These are phyloP conservation scores for Synergus gifuensis DNA, from an alignment of 2,888 invertebrate genomes.

Conservation along the genomic window DNA sequence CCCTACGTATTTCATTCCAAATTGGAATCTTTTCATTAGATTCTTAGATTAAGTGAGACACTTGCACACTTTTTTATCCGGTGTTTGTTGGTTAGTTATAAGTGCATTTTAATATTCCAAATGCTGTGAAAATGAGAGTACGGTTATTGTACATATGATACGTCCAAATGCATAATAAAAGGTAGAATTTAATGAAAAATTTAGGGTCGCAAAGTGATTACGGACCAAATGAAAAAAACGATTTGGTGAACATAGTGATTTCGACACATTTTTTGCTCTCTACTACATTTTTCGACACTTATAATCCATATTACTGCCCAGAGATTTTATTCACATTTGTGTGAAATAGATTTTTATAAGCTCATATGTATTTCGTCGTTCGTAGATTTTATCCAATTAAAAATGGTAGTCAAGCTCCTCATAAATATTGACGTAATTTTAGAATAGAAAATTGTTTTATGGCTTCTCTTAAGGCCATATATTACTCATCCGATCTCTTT, in stretches of 20 bases:
- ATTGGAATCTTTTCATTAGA: background rate
- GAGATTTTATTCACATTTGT: background rate
- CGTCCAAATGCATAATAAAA: conserved; percentile 50
- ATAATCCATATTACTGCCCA: background rate
- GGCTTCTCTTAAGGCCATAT: background rate
- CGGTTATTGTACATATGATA: conserved; percentile 50
- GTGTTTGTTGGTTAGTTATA: conserved; percentile 30
- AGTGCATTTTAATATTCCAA: conserved; percentile 32
- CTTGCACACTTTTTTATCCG: background rate
- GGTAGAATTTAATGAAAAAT: conserved; percentile 41
- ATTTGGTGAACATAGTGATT: conserved; percentile 17
- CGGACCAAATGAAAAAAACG: conserved; percentile 40
- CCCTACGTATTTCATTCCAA: background rate
- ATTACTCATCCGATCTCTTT: no score
- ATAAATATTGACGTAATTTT: background rate
- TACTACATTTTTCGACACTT: background rate
- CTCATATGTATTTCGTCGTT: background rate
- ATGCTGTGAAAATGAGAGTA: conserved; percentile 34
- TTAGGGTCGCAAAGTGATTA: conserved; percentile 44
- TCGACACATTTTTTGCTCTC: conserved; percentile 22
- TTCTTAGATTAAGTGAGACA: background rate
- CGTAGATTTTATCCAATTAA: background rate
- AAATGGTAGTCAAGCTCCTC: background rate
- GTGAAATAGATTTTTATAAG: background rate
- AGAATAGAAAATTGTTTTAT: background rate